phyloP scores from a whole-genome alignment of 2,888 invertebrate genomes.

The Morpho achilles region DNA sequence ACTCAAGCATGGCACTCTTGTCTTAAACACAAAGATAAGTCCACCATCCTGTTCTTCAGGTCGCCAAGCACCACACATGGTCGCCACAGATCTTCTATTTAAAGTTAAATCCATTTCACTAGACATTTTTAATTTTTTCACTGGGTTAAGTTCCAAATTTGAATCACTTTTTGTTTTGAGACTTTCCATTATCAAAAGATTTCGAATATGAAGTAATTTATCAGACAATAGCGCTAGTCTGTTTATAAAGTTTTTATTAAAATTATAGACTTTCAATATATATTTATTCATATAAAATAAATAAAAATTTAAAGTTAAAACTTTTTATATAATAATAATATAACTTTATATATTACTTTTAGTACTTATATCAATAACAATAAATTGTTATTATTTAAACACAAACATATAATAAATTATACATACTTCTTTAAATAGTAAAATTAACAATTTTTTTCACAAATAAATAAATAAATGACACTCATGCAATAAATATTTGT shows the following conservation, averaged over 20 bases:
- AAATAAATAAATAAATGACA: too few species aligned
- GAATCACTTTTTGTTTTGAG: conserved; percentile 43
- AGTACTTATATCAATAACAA: too few species aligned
- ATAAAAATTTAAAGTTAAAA: not conserved
- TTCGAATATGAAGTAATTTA: conserved; percentile 6
- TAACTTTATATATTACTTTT: too few species aligned
- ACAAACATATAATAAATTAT: not conserved
- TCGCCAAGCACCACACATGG: conserved; percentile 75
- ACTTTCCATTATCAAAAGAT: conserved; percentile 40
- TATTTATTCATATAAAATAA: conserved; percentile 13
- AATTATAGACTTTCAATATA: conserved; percentile 13
- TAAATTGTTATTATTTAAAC: too few species aligned
- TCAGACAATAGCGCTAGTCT: conserved; percentile 9
- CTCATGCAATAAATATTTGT: too few species aligned
- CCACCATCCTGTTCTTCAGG: conserved; percentile 71
- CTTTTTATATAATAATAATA: too few species aligned
- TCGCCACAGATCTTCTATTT: conserved; percentile 60
- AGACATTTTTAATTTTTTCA: conserved; percentile 53
- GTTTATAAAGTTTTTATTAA: conserved; percentile 13
- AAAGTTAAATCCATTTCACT: conserved; percentile 25
- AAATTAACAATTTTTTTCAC: not conserved
- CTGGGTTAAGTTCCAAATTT: conserved; percentile 41
- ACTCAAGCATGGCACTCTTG: conserved; percentile 55
- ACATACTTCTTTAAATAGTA: not conserved
- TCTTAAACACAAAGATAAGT: conserved; percentile 61